phyloP scores from a whole-genome alignment of 2,888 invertebrate genomes.

The Lamellibrachia columna region DNA sequence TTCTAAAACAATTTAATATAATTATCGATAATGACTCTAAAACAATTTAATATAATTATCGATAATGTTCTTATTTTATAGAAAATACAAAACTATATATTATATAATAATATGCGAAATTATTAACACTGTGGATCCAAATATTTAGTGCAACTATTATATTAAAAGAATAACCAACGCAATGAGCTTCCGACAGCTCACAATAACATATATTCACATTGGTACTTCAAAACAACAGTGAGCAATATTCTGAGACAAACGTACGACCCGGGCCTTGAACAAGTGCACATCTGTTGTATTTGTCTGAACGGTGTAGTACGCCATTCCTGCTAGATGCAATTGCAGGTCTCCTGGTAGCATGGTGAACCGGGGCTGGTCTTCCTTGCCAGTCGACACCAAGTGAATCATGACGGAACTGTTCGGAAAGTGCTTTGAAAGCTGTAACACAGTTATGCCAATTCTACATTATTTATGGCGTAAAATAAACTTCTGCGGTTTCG shows the following conservation, averaged over 20 bases:
- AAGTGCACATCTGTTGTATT: background rate
- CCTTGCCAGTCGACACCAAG: background rate
- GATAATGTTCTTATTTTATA: no score
- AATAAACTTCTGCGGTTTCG: background rate
- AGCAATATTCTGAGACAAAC: background rate
- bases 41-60: no score
- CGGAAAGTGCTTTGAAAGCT: background rate
- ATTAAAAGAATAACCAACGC: no score
- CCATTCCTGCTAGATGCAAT: background rate
- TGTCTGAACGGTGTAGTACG: background rate
- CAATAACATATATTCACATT: no score
- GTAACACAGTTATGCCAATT: background rate
- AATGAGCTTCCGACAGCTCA: no score
- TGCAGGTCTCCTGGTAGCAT: background rate
- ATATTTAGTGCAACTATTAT: no score
- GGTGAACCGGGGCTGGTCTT: background rate
- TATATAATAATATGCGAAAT: no score
- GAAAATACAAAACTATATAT: no score
- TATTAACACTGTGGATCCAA: no score
- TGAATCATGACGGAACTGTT: background rate
- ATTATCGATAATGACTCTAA: no score
- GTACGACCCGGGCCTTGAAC: background rate
- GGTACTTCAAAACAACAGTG: no score
- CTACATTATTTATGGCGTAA: background rate
- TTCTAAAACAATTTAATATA: no score